Conservation (phyloP, 2,797 vertebrate species). For the Leptatherina wallacei region DNA sequence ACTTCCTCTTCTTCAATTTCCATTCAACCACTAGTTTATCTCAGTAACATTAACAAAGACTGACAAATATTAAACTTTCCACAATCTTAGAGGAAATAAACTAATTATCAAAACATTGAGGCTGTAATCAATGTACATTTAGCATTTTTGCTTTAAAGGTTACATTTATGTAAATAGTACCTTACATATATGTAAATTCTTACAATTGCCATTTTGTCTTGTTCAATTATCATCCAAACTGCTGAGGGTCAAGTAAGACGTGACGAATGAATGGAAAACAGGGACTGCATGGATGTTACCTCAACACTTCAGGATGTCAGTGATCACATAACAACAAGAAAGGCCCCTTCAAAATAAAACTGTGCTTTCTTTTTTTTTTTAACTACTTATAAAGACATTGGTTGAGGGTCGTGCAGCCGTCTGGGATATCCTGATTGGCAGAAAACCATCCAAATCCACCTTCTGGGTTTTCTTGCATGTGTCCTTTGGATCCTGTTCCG, state of each 20-base stretch:
- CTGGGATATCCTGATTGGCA: neutral
- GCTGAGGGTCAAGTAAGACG: neutral
- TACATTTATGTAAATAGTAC: neutral
- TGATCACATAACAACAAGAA: neutral
- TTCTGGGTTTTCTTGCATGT: neutral
- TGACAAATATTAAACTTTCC: too few relatives aligned
- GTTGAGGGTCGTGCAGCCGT: neutral
- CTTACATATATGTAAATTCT: too few relatives aligned
- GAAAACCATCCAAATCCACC: neutral
- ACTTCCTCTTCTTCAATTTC: neutral
- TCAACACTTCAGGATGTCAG: neutral
- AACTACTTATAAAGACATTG: neutral
- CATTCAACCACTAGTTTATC: neutral
- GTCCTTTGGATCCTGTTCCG: slow-evolving; percentile 4
- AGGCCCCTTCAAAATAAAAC: slow-evolving; percentile 38
- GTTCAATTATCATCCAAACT: neutral
- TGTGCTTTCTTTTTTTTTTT: neutral
- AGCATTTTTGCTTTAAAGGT: neutral
- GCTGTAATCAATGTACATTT: neutral
- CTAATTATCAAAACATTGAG: too few relatives aligned
- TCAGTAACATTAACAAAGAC: neutral
- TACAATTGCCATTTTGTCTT: too few relatives aligned
- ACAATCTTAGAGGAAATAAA: too few relatives aligned
- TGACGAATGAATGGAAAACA: neutral
- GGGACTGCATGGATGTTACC: neutral